A percentile compares a stretch with the other conserved stretches of the same genome.
Evolutionary conservation across 2,797 vertebrate genomes (phyloP).

Genomic region (Enoplosus armatus): DNA sequence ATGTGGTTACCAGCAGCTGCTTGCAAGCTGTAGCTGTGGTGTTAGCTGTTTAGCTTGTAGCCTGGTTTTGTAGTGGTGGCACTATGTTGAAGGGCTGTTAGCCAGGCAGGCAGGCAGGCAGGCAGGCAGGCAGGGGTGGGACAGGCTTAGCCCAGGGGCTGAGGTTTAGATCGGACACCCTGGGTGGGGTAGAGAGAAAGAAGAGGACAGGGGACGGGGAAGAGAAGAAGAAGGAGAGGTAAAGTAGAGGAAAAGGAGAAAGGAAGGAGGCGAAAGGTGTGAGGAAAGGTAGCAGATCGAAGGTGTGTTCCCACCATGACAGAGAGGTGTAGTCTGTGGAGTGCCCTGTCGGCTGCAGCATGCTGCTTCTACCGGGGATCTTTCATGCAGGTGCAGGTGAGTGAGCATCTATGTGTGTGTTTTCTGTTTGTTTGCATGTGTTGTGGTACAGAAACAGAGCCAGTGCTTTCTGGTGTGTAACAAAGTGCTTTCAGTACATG

Average conservation of each 20-base stretch:
- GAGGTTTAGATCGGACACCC: slow-evolving; percentile 52
- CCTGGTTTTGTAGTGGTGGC: slow-evolving; percentile 46
- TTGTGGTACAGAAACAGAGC: background rate
- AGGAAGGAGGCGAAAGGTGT: slow-evolving; percentile 64
- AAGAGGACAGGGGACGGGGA: slow-evolving; percentile 56
- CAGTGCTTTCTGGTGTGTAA: background rate
- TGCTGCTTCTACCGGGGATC: slow-evolving; percentile 99
- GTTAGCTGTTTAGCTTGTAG: slow-evolving; percentile 60
- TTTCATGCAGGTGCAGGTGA: slow-evolving; percentile 99
- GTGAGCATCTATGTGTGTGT: slow-evolving; percentile 54
- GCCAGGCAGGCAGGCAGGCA: slow-evolving; percentile 50
- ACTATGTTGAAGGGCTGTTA: slow-evolving; percentile 74
- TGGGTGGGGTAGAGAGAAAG: slow-evolving; percentile 40
- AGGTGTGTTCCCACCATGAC: slow-evolving; percentile 88
- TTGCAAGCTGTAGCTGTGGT: slow-evolving; percentile 43
- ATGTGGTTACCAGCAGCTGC: slow-evolving; percentile 52
- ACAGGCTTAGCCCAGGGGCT: slow-evolving; percentile 65
- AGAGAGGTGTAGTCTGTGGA: slow-evolving; percentile 98
- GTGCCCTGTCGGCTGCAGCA: slow-evolving; percentile 96
- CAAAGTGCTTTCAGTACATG: slow-evolving; percentile 15
- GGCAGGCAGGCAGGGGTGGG: slow-evolving; percentile 64
- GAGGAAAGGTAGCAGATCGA: slow-evolving; percentile 47
- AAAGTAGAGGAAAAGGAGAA: slow-evolving; percentile 46
- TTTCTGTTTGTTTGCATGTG: slow-evolving; percentile 16
- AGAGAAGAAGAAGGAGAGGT: slow-evolving; percentile 24